phyloP scores from a whole-genome alignment of 2,113 vertebrate genomes.

The Athene cunicularia region DNA sequence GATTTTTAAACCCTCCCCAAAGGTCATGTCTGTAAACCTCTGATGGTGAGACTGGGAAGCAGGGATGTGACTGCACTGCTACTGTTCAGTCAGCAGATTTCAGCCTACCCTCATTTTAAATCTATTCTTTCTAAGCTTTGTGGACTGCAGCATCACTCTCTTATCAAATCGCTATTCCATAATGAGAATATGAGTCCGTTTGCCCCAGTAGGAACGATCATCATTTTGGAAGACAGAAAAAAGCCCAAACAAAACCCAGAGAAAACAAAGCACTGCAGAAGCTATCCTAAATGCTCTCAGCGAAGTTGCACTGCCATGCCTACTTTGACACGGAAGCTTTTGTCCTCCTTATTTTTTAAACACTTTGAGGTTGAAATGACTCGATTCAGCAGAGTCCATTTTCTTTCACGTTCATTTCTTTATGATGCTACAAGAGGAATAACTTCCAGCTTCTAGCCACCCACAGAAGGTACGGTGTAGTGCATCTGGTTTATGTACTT shows the following conservation, averaged over 20 bases:
- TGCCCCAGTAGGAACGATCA: not conserved
- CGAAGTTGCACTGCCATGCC: not conserved
- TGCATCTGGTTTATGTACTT: not conserved
- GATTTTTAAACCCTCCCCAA: not conserved
- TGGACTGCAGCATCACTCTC: not conserved
- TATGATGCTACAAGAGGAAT: not conserved
- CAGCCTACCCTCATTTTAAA: not conserved
- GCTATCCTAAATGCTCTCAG: not conserved
- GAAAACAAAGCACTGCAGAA: not conserved
- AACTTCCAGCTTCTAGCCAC: not conserved
- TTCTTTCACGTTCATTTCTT: not conserved
- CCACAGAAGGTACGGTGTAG: not conserved
- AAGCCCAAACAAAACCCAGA: too few species aligned
- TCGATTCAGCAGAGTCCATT: not conserved
- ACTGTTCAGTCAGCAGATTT: not conserved
- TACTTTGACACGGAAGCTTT: not conserved
- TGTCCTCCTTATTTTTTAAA: not conserved
- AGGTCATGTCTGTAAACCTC: not conserved
- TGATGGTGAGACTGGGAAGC: not conserved
- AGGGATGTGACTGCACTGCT: not conserved
- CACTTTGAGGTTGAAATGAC: not conserved
- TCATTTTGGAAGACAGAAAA: not conserved
- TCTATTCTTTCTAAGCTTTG: not conserved
- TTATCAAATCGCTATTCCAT: not conserved
- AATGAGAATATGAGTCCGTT: not conserved